Conservation (phyloP, 2,797 vertebrate species). For the Crenichthys baileyi region DNA sequence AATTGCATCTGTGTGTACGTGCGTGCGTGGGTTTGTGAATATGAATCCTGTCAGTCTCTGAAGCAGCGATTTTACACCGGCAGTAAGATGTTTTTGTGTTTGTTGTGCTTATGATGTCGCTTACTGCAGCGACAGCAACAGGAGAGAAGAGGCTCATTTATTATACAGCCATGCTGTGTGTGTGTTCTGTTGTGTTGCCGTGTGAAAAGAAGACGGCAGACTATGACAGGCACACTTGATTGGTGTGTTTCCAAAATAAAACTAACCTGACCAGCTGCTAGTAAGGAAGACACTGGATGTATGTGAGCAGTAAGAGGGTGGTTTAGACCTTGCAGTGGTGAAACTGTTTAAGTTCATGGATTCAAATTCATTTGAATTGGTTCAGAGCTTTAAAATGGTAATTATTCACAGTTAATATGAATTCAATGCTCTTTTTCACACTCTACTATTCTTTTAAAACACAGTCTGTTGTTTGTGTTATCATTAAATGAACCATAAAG, state of each 20-base stretch:
- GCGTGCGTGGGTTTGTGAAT: slow-evolving; percentile 9
- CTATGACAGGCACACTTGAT: slow-evolving; percentile 6
- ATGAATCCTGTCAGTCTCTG: slow-evolving; percentile 48
- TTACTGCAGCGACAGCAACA: slow-evolving; percentile 51
- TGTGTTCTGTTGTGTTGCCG: slow-evolving; percentile 1
- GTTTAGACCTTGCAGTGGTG: background rate
- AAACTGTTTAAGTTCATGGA: background rate
- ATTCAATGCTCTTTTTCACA: background rate
- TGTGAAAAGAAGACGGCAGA: slow-evolving; percentile 2
- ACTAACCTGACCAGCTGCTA: slow-evolving; percentile 17
- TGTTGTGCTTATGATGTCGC: slow-evolving; percentile 58
- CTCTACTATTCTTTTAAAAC: background rate
- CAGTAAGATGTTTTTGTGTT: slow-evolving; percentile 56
- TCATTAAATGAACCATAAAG: background rate
- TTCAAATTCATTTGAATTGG: background rate
- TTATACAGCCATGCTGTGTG: slow-evolving; percentile 52
- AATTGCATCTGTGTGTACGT: slow-evolving; percentile 43
- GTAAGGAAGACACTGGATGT: slow-evolving; percentile 8
- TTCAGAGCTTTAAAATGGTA: background rate
- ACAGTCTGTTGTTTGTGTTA: slow-evolving; percentile 3
- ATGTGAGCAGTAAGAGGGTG: background rate
- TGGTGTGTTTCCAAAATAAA: slow-evolving; percentile 22
- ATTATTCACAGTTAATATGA: background rate
- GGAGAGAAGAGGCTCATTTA: slow-evolving; percentile 63
- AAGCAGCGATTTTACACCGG: slow-evolving; percentile 42